Evolutionary conservation across 2,113 vertebrate genomes (phyloP), one percentile per base, ranked within the genome.

Genomic region (Bubo scandiacus): DNA sequence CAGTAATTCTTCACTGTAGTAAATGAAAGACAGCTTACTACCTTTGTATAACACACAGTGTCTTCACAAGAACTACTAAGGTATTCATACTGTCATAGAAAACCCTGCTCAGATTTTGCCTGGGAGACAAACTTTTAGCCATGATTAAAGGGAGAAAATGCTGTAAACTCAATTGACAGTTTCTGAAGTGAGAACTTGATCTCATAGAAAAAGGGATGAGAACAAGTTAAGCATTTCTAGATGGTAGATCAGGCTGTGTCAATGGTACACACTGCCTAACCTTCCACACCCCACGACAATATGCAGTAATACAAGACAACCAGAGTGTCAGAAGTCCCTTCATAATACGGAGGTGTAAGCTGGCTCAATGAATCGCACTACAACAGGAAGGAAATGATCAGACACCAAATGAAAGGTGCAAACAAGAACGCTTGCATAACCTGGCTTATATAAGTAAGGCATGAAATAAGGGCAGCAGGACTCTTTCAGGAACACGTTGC

Each of bases 191-290:
- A 71, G 30, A 62, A 71, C n/a, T 12, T 10, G 42, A 32, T 25
- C 29, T 47, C 38, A 40, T 1, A 26, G 30, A 22, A 54, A 49
- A 51, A 63, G 26, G 21, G 19, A 63, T 23, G 17, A 62, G 63
- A 68, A 32, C 20, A 34, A 75, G 45, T 14, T 25, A 12, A 43
- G 23, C n/a, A n/a, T 26, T 55, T 47, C 47, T 30, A 61, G 45
- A 27, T 12, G 22, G 36, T 3, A 43, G 23, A 42, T 36, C 12
- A 43, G 38, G 18, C 12, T 51, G 43, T 23, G 36, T 8, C 78
- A 21, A 20, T 1, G 8, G 32, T 2, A 34, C 1, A 10, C 27
- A 0, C 4, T 8, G 25, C 40, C n/a, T 47, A 21, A 40, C 47
- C 62, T 45, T n/a, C 61, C 71, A 62, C 23, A 25, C 34, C 40